Evolutionary conservation across 1,140 invertebrate species (phyloP).

Genomic region (Heliconius hewitsoni): DNA sequence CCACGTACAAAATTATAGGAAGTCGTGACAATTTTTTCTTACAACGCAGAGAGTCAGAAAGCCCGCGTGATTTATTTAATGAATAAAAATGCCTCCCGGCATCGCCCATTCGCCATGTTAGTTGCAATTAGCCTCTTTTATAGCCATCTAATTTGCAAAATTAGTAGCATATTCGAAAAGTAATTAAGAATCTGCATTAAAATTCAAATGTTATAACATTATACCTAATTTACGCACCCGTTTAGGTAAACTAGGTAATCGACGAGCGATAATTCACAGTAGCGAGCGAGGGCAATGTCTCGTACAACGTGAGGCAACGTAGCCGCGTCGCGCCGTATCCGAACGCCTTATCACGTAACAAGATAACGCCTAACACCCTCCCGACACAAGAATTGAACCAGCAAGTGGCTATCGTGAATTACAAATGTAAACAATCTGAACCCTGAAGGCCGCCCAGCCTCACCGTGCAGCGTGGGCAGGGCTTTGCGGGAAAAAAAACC

Average conservation of each 20-base stretch:
- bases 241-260: slow-evolving; percentile 30
- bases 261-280: slow-evolving; percentile 37
- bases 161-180: slow-evolving; percentile 24
- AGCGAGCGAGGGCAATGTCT: slow-evolving; percentile 30
- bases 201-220: slow-evolving; percentile 4
- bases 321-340: slow-evolving; percentile 45
- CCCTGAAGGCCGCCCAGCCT: slow-evolving; percentile 74
- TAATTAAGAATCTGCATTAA: slow-evolving; percentile 35
- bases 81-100: slow-evolving; percentile 75
- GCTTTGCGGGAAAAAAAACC: slow-evolving; percentile 74
- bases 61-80: slow-evolving; percentile 77
- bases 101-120: slow-evolving; percentile 59
- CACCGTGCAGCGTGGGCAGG: slow-evolving; percentile 68
- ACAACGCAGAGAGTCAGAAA: slow-evolving; percentile 58
- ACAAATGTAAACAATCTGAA: slow-evolving; percentile 80
- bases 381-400: slow-evolving; percentile 68
- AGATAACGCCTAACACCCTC: slow-evolving; percentile 65
- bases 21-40: slow-evolving; percentile 78
- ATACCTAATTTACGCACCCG: slow-evolving; percentile 20
- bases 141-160: slow-evolving; percentile 55
- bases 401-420: slow-evolving; percentile 65
- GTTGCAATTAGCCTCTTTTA: slow-evolving; percentile 70
- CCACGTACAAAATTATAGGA: slow-evolving; percentile 79
- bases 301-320: slow-evolving; percentile 35
- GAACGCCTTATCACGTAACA: slow-evolving; percentile 53